Evolutionary conservation across 2,888 invertebrate species (phyloP), one percentile per base, ranked within the genome.

Genomic region (Anthrax anthrax): DNA sequence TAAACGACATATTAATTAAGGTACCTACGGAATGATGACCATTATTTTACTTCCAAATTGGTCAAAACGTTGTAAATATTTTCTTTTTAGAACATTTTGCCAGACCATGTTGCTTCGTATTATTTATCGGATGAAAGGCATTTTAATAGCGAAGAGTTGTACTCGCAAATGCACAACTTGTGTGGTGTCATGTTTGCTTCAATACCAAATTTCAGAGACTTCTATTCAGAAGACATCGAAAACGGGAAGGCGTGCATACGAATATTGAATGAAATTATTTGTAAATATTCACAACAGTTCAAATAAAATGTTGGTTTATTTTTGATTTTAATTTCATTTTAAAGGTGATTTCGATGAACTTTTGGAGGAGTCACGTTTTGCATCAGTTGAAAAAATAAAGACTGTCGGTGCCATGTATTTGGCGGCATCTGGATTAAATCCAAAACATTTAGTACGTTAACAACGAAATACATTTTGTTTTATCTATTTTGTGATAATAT

Each of bases 241-340:
- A 94, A 95, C 65, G 97, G 96, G 17, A 88, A 96, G 61, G 97
- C 97, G 64, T 97, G 97, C 71, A 91, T 98, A 62, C 75, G 97
- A 47, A 78, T 97, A 55, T 76, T 98, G 48, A 98, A 98, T 72
- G 97, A 98, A 73, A 97, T 97, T 60, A 96, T 97, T 61, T 94
- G 94, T 78, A 37, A 18, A 40, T 34, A 8, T n/a, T n/a, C n/a
- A n/a, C n/a, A n/a, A n/a, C n/a, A n/a, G n/a, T n/a, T n/a, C n/a
- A n/a, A n/a, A n/a, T n/a, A n/a, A n/a, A n/a, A n/a, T n/a, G n/a
- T n/a, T n/a, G n/a, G n/a, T n/a, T n/a, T n/a, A n/a, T n/a, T n/a
- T n/a, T n/a, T n/a, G n/a, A 27, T n/a, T 8, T 16, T 19, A 16
- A 10, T 40, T 19, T 37, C 37, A 27, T n/a, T 38, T 39, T 37